Base-by-base conservation (phyloP, 2,888 invertebrate species). In the Sturmia bella region DNA sequence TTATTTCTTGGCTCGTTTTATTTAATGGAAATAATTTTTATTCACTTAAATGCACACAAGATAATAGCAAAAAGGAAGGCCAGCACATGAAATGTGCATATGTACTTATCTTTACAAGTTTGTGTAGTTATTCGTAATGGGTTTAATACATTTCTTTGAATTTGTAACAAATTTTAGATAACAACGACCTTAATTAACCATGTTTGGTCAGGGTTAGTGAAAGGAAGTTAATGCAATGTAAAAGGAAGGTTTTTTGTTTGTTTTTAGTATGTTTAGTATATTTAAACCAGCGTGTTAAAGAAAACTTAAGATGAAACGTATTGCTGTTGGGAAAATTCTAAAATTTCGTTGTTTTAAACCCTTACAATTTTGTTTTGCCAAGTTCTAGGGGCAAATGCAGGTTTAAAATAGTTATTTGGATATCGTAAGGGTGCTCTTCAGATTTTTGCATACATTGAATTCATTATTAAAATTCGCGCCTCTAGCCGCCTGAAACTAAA, bases 1-100 rank as follows among this genome's bases (percentile, higher is more conserved):
- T 41, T 57, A 19, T 15, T 56, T 64, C 21, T 56, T 57, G 17
- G 57, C 39, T n/a, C 37, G 56, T 3, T 74, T 43, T 45, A 24
- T 66, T 43, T 64, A 50, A 56, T 52, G 24, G 64, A 57, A 74
- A 66, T 57, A 74, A 74, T 57, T 66, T 74, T 57, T 74, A 48
- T 64, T 56, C 57, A 66, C 64, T 74, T 57, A 66, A 74, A 48
- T 74, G 74, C 56, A 66, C 74, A 74, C 74, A 74, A 45, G 48
- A 74, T 74, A 74, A 74, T 74, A 48, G n/a, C 19, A 27, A 32
- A 1, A 7, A 32, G 12, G 2, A 56, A 45, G 27, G 19, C 39
- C 39, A 48, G 32, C 48, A 39, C 15, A 64, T 74, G 56, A 74
- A 64, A 13, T 63, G 54, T 54, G n/a, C 19, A 41, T 57, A 21